phyloP scores from a whole-genome alignment of 2,797 vertebrate genomes.

The Xiphophorus birchmanni region DNA sequence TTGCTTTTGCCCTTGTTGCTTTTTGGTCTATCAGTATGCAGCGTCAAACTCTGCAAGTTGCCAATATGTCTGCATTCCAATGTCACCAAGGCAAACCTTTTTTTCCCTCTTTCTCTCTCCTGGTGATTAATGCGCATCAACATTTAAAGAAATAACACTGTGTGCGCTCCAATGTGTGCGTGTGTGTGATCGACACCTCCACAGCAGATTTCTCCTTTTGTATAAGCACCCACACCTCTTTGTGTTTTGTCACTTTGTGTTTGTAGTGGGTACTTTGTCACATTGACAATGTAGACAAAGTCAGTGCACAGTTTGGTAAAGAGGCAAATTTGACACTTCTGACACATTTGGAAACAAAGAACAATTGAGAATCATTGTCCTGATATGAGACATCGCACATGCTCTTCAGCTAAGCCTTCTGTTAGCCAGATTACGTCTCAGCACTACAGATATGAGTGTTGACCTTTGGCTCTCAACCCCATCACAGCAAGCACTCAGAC shows the following conservation, averaged over 20 bases:
- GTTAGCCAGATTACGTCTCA: constrained; percentile 11
- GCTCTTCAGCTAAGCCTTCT: constrained; percentile 20
- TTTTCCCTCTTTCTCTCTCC: constrained; percentile 21
- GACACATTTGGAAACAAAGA: constrained; percentile 57
- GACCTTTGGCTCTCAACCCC: constrained; percentile 32
- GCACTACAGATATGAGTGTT: constrained; percentile 27
- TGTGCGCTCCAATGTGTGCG: constrained; percentile 13
- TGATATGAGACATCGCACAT: constrained; percentile 17
- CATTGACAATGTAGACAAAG: constrained; percentile 11
- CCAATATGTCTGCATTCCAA: constrained; percentile 56
- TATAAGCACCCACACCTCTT: constrained; percentile 46
- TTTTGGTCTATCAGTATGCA: constrained; percentile 47
- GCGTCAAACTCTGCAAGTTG: constrained; percentile 34
- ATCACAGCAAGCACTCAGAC: constrained; percentile 17
- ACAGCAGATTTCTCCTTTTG: constrained; percentile 50
- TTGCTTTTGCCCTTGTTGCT: constrained; percentile 27
- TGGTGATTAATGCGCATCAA: constrained; percentile 44
- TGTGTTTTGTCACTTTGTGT: constrained; percentile 44
- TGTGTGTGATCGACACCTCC: constrained; percentile 50
- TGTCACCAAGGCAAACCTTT: constrained; percentile 45
- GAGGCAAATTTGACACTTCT: constrained; percentile 54
- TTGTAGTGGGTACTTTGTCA: constrained; percentile 35
- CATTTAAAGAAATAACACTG: constrained; percentile 33
- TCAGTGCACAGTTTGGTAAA: constrained; percentile 30
- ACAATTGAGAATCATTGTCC: constrained; percentile 42